Evolutionary conservation across 2,113 vertebrate genomes (phyloP).

Genomic region (Tetraodon nigroviridis): DNA sequence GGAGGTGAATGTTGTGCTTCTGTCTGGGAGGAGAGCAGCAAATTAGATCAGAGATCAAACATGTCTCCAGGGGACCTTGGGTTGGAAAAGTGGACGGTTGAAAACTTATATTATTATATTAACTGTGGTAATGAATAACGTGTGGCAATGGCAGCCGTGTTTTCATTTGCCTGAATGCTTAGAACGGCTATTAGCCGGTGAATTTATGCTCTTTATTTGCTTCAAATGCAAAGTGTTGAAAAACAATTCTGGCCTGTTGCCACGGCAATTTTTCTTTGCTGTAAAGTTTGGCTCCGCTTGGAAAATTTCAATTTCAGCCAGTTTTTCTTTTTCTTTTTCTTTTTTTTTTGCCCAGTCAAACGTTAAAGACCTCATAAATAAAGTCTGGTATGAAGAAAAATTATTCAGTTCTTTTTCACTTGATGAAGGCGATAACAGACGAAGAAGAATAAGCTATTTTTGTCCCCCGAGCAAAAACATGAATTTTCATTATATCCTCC

Average conservation of each 20-base stretch:
- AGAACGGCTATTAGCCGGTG: background rate
- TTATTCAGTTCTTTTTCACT: conserved; percentile 10
- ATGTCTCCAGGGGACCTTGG: conserved; percentile 1
- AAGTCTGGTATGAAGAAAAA: conserved; percentile 24
- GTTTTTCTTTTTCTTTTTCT: conserved; percentile 1
- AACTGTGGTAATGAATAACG: conserved; percentile 9
- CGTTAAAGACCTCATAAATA: conserved; percentile 51
- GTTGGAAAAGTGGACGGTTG: background rate
- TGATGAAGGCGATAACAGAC: conserved; percentile 29
- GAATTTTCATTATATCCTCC: conserved; percentile 29
- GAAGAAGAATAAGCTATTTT: conserved; percentile 43
- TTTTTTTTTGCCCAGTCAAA: conserved; percentile 23
- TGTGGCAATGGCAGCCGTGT: background rate
- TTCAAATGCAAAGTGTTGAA: conserved; percentile 7
- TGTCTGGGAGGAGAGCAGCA: conserved; percentile 16
- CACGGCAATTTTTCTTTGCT: conserved; percentile 13
- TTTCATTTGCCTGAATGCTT: conserved; percentile 6
- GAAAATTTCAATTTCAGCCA: conserved; percentile 8
- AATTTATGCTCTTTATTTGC: background rate
- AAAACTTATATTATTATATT: no score
- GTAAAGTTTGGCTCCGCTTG: conserved; percentile 16
- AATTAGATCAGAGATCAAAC: conserved; percentile 14
- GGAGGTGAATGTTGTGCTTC: background rate
- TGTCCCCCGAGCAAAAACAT: conserved; percentile 16
- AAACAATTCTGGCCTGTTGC: conserved; percentile 12